A percentile compares a stretch with the other conserved stretches of the same genome.
These are phyloP conservation scores for Dufourea novaeangliae DNA, from an alignment of 1,140 invertebrate species.

Conservation along the genomic window DNA sequence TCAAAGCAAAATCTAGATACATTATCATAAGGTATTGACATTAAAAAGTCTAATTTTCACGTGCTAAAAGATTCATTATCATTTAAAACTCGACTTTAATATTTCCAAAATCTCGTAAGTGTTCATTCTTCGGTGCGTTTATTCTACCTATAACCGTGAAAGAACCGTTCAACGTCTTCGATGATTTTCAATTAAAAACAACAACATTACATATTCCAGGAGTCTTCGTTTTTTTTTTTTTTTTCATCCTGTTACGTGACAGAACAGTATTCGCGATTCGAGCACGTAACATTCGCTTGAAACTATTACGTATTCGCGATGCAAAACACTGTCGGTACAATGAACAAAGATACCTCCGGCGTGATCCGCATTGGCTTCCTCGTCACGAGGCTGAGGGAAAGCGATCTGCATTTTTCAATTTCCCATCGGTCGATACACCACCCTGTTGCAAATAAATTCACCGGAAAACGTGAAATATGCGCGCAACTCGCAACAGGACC, in stretches of 20 bases:
- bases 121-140: no score
- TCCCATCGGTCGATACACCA: constrained; percentile 40
- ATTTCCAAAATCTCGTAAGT: no score
- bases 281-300: constrained; percentile 31
- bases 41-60: no score
- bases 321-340: constrained; percentile 35
- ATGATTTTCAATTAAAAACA: constrained; percentile 1
- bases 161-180: neutral
- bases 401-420: constrained; percentile 62
- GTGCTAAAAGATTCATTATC: no score
- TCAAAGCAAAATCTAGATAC: no score
- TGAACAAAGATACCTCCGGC: constrained; percentile 40
- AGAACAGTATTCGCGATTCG: constrained; percentile 26
- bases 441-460: constrained; percentile 30
- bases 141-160: neutral
- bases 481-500: neutral
- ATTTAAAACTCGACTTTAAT: no score
- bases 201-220: neutral
- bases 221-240: neutral
- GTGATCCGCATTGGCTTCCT: constrained; percentile 34
- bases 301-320: constrained; percentile 51
- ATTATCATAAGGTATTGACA: no score
- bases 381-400: constrained; percentile 48
- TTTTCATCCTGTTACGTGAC: constrained; percentile 5
- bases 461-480: constrained; percentile 38